A percentile compares a stretch with the other conserved stretches of the same genome.
These are phyloP conservation scores for Solenopsis invicta DNA, from an alignment of 1,140 invertebrate species.

Conservation along the genomic window DNA sequence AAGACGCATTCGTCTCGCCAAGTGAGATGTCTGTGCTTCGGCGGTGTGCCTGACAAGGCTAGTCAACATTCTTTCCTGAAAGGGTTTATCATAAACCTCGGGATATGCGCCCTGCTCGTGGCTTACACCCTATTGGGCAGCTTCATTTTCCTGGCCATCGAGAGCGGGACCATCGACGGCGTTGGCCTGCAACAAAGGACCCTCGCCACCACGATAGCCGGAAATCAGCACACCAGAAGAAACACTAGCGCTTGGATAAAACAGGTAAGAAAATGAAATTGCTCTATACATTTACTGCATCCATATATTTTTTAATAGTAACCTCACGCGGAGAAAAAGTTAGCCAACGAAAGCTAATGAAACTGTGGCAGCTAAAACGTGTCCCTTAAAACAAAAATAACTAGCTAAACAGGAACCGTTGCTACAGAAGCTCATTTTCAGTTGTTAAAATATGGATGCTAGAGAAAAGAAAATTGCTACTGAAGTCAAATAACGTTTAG, in stretches of 20 bases:
- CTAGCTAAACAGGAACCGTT: no score
- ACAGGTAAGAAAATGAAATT: constrained; percentile 78
- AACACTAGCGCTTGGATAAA: constrained; percentile 85
- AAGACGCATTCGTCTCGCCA: constrained; percentile 77
- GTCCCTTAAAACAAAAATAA: no score
- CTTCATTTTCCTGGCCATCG: constrained; percentile 96
- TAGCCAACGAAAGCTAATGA: no score
- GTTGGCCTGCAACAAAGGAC: constrained; percentile 89
- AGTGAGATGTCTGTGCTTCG: constrained; percentile 90
- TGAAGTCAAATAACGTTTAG: no score
- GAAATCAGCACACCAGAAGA: constrained; percentile 84
- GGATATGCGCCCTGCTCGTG: constrained; percentile 94
- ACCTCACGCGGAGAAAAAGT: background rate
- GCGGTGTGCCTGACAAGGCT: constrained; percentile 88
- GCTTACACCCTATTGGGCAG: constrained; percentile 96
- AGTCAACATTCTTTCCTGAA: constrained; percentile 90
- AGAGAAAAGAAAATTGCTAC: no score
- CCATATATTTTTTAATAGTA: background rate
- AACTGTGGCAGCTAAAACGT: no score
- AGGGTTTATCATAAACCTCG: constrained; percentile 94
- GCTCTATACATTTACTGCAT: background rate
- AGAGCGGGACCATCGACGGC: constrained; percentile 89
- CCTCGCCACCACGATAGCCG: constrained; percentile 88
- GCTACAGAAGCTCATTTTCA: no score
- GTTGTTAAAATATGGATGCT: no score